A percentile compares a stretch with the other conserved stretches of the same genome.
These are phyloP conservation scores for Folsomia manolachei DNA, from an alignment of 2,888 invertebrate genomes.

Conservation along the genomic window DNA sequence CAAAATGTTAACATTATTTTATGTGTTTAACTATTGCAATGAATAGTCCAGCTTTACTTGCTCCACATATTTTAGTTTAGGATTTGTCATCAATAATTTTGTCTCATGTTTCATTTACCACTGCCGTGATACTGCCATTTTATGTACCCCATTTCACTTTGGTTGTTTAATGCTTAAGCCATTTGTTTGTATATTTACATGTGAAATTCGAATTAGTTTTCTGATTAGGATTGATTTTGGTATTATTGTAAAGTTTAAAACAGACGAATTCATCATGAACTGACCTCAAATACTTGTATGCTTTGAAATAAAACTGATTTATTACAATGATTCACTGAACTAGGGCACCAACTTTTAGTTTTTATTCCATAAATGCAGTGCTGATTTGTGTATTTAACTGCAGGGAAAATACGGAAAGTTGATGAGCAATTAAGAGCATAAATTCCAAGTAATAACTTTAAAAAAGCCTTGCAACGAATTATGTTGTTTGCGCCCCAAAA, in stretches of 20 bases:
- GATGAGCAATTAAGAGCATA: no score
- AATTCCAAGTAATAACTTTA: no score
- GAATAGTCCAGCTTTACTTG: not conserved
- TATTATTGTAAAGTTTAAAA: not conserved
- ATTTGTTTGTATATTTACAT: not conserved
- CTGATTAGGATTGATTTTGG: not conserved
- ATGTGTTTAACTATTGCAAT: not conserved
- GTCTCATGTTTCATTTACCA: no score
- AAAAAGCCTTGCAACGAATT: no score
- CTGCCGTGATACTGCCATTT: not conserved
- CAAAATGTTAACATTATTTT: not conserved
- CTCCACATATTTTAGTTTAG: not conserved
- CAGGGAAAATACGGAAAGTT: no score
- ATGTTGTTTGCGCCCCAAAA: no score
- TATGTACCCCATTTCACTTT: not conserved
- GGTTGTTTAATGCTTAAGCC: no score
- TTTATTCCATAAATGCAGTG: no score
- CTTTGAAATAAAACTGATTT: not conserved
- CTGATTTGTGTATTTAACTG: no score
- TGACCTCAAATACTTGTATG: slow-evolving; percentile 1
- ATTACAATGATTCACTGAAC: not conserved
- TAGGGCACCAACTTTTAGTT: no score
- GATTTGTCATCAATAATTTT: not conserved
- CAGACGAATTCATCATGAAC: not conserved
- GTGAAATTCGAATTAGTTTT: not conserved